phyloP scores from a whole-genome alignment of 2,797 vertebrate genomes.

The Molossus molossus region DNA sequence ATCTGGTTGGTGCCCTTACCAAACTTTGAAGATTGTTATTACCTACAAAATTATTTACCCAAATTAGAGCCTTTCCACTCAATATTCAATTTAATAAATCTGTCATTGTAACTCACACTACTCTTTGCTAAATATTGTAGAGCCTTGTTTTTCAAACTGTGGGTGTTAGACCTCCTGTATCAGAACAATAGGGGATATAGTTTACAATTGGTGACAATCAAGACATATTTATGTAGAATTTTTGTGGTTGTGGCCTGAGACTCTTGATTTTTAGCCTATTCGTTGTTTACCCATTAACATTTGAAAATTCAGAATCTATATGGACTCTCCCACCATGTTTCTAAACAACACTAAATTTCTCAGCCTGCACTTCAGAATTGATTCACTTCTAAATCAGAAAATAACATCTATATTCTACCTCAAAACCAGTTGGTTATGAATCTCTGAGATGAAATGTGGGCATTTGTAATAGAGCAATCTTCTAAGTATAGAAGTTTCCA shows the following conservation, averaged over 20 bases:
- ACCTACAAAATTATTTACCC: neutral
- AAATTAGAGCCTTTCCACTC: neutral
- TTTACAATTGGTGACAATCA: slow-evolving; percentile 10
- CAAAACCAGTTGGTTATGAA: neutral
- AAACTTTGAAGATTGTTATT: neutral
- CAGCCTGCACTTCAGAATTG: neutral
- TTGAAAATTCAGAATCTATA: neutral
- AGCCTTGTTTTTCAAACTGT: slow-evolving; percentile 16
- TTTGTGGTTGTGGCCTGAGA: neutral
- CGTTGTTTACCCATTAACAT: neutral
- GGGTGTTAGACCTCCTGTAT: neutral
- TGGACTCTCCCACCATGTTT: neutral
- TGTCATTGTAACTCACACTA: neutral
- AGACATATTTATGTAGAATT: neutral
- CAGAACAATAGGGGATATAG: neutral
- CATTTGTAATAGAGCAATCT: neutral
- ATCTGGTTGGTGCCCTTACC: neutral
- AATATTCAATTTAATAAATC: neutral
- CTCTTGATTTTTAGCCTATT: slow-evolving; percentile 5
- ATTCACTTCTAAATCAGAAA: neutral
- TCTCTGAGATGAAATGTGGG: neutral
- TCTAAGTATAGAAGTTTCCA: neutral
- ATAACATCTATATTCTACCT: neutral
- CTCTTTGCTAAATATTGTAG: neutral
- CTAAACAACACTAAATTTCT: slow-evolving; percentile 33